Conservation (phyloP, 2,113 vertebrate species). For the Ranitomeya imitator region DNA sequence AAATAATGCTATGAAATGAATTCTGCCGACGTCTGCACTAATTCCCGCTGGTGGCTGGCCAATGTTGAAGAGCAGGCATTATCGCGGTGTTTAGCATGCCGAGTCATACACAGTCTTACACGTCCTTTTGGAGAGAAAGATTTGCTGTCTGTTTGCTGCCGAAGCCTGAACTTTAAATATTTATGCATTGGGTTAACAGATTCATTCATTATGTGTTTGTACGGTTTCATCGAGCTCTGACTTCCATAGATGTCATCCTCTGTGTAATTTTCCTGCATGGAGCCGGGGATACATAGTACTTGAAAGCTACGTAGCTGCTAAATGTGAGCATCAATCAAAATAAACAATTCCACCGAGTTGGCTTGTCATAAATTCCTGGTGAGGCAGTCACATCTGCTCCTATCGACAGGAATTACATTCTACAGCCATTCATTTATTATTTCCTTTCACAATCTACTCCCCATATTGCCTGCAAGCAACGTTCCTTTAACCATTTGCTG, state of each 20-base stretch:
- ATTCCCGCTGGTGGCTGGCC: background rate
- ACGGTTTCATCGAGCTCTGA: conserved; percentile 53
- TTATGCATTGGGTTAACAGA: conserved; percentile 61
- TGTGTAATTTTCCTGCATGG: conserved; percentile 62
- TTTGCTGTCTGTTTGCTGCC: conserved; percentile 64
- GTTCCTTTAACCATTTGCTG: background rate
- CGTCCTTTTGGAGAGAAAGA: conserved; percentile 57
- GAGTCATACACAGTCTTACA: conserved; percentile 46
- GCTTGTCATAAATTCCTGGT: conserved; percentile 59
- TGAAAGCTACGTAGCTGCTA: conserved; percentile 59
- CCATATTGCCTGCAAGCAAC: background rate
- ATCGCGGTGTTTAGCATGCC: conserved; percentile 49
- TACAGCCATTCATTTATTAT: conserved; percentile 47
- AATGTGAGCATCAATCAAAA: conserved; percentile 62
- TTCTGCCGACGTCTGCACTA: conserved; percentile 49
- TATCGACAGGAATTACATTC: conserved; percentile 29
- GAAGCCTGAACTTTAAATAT: conserved; percentile 66
- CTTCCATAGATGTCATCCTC: conserved; percentile 66
- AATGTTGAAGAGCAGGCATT: conserved; percentile 14
- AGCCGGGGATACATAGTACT: conserved; percentile 59
- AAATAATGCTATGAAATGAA: background rate
- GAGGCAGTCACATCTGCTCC: conserved; percentile 47
- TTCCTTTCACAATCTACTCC: background rate
- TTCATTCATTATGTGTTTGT: conserved; percentile 64
- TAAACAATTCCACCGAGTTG: conserved; percentile 55